Conservation (phyloP, 1,140 invertebrate species). For the Heliconius hewitsoni region DNA sequence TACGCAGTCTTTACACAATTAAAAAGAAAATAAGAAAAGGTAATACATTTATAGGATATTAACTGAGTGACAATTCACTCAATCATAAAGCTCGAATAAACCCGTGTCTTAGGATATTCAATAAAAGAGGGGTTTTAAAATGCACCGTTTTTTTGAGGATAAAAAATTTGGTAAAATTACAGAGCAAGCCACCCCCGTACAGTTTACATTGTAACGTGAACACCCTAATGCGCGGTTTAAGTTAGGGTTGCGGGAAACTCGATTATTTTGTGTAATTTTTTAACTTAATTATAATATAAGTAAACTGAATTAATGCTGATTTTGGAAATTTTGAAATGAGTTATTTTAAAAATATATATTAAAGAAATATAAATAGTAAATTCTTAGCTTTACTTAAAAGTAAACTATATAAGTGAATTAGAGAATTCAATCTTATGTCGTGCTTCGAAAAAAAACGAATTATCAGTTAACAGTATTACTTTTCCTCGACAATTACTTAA, state of each 20-base stretch:
- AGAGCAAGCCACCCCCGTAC: constrained; percentile 63
- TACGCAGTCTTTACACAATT: no score
- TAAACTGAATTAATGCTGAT: not conserved
- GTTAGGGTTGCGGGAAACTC: constrained; percentile 57
- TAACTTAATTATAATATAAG: not conserved
- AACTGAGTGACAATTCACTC: constrained; percentile 18
- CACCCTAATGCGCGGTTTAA: constrained; percentile 76
- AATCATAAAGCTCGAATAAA: constrained; percentile 55
- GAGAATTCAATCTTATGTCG: no score
- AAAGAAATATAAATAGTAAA: no score
- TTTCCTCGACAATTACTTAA: no score
- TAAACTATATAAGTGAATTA: no score
- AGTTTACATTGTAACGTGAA: constrained; percentile 78
- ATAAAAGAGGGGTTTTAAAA: constrained; percentile 61
- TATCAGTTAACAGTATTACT: no score
- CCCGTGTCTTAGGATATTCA: constrained; percentile 49
- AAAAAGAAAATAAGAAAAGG: no score
- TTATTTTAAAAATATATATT: no score
- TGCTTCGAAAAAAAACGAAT: no score
- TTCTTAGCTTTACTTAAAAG: no score
- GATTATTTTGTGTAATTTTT: constrained; percentile 14
- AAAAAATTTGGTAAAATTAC: constrained; percentile 76
- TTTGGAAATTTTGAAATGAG: not conserved
- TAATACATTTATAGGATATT: not conserved
- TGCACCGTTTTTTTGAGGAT: constrained; percentile 62